Evolutionary conservation across 2,113 vertebrate species (phyloP).

Genomic region (Raja brachyura): DNA sequence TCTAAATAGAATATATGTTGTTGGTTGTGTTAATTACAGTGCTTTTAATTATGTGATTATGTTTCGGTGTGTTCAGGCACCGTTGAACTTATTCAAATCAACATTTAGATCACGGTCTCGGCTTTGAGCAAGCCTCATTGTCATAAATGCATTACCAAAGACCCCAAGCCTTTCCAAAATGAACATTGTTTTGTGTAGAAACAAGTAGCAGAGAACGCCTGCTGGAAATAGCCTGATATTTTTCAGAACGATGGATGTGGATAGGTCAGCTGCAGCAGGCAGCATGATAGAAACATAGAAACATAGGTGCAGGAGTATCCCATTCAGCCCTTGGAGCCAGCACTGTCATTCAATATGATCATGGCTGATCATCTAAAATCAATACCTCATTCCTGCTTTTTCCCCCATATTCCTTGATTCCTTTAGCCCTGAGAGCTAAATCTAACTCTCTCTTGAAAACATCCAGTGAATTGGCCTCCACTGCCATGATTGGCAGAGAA

Average conservation of each 20-base stretch:
- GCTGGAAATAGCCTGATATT: background rate
- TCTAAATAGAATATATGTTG: background rate
- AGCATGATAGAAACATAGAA: background rate
- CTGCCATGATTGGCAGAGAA: too few relatives aligned
- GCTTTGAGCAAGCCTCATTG: background rate
- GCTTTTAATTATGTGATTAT: background rate
- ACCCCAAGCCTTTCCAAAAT: background rate
- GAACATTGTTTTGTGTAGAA: background rate
- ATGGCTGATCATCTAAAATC: too few relatives aligned
- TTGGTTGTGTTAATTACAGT: conserved; percentile 3
- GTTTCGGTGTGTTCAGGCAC: background rate
- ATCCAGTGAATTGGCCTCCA: too few relatives aligned
- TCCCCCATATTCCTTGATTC: too few relatives aligned
- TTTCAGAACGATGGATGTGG: conserved; percentile 6
- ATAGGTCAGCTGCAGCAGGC: background rate
- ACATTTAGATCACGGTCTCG: background rate
- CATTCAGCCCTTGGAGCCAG: too few relatives aligned
- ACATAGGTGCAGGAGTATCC: too few relatives aligned
- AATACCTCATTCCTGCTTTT: too few relatives aligned
- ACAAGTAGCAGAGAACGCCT: conserved; percentile 11
- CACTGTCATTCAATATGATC: too few relatives aligned
- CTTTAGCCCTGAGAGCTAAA: too few relatives aligned
- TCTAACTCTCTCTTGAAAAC: too few relatives aligned
- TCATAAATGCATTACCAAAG: background rate
- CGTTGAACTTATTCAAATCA: background rate